phyloP scores from a whole-genome alignment of 2,113 vertebrate species.

The Phaethornis superciliosus region DNA sequence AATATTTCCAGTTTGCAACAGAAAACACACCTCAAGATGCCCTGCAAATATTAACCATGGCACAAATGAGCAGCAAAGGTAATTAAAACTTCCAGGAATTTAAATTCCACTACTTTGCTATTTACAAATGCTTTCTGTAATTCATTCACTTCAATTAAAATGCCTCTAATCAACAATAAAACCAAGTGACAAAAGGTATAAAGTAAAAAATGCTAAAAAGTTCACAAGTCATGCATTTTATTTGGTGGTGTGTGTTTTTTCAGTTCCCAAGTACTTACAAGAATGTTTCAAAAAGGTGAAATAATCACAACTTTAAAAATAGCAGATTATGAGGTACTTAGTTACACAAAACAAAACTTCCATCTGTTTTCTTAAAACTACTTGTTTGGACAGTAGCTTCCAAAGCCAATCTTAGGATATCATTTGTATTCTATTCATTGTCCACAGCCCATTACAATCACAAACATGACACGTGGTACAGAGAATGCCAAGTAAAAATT shows the following conservation, averaged over 20 bases:
- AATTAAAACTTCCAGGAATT: background rate
- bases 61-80: background rate
- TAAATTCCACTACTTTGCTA: background rate
- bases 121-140: background rate
- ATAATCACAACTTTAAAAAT: background rate
- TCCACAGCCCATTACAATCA: background rate
- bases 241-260: background rate
- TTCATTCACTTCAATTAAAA: background rate
- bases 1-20: background rate
- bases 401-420: background rate
- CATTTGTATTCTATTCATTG: background rate
- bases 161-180: background rate
- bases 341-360: background rate
- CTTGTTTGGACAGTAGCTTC: background rate
- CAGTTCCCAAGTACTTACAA: background rate
- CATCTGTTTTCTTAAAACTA: background rate
- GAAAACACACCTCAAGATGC: background rate
- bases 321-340: background rate
- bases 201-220: background rate
- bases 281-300: background rate
- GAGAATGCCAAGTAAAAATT: background rate
- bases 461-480: background rate
- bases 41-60: background rate
- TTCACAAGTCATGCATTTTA: background rate
- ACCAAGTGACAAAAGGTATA: background rate